Evolutionary conservation across 2,797 vertebrate genomes (phyloP).

Genomic region (Chaetophractus vellerosus): DNA sequence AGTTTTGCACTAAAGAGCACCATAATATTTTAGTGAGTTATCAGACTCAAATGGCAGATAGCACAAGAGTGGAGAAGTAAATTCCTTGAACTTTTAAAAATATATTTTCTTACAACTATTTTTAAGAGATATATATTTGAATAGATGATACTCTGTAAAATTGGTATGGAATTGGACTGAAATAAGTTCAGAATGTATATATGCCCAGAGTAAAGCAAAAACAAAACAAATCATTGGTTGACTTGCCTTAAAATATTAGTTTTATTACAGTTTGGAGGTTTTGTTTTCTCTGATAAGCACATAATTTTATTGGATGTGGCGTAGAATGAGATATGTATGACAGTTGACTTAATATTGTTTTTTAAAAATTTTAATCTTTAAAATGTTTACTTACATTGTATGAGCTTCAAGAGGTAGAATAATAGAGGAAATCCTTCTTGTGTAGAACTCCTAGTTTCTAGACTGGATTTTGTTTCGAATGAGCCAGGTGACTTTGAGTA

Average conservation of each 20-base stretch:
- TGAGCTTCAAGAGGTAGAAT: neutral
- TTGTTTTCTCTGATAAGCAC: neutral
- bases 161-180: conserved; percentile 24
- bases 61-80: conserved; percentile 32
- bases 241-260: neutral
- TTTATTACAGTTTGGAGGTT: neutral
- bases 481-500: neutral
- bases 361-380: neutral
- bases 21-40: neutral
- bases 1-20: neutral
- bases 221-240: neutral
- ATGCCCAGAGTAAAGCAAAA: conserved; percentile 23
- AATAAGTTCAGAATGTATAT: conserved; percentile 10
- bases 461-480: conserved; percentile 50
- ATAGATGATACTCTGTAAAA: conserved; percentile 32
- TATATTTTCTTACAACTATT: conserved; percentile 6
- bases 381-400: neutral
- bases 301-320: neutral
- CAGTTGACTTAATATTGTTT: neutral
- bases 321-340: neutral
- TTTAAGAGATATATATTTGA: neutral
- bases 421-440: neutral
- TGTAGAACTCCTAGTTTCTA: neutral
- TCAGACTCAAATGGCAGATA: neutral
- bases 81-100: conserved; percentile 27